Base-by-base conservation (phyloP, 23 tunicate species). In the Halocynthia roretzi region DNA sequence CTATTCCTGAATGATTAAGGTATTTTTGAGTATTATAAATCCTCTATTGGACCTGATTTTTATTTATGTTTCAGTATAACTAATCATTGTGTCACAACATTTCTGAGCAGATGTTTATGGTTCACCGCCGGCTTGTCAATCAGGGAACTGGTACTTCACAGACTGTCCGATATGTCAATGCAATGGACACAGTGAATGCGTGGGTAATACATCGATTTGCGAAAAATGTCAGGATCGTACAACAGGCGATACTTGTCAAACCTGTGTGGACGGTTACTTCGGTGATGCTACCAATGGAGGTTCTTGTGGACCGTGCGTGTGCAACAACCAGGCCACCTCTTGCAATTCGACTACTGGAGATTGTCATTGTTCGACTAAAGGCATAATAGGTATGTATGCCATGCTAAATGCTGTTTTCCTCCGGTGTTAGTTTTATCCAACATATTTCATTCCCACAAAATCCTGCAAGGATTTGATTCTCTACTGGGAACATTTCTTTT, bases 141-240 rank as follows among this genome's bases (percentile, higher is more conserved):
- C 58, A 15, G n/a, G 6, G 5, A 82, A 72, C 12, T 95, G 99
- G 99, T 78, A 64, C 72, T 95, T 90, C 66, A 48, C 78, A 12
- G 18, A 75, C 6, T 85, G 91, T 62, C 95, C 99, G 40, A 31
- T 11, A 5, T 95, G 99, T 76, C 90, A 86, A 56, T 95, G 99
- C 82, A 88, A 90, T 54, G 99, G 99, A 6, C 99, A 95, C 76
- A 88, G 96, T 49, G 57, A 54, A 10, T 95, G 99, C 68, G 82
- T 70, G 54, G 53, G 51, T 5, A 68, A 60, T n/a, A 61, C 61
- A 56, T 57, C 64, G 5, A 64, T 57, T 21, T 95, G 99, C 68
- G 53, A 68, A 50, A 21, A 58, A 20, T 88, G 96, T 58, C 63
- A 53, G 31, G 57, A 82, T 77, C 65, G 84, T 87, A 88, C 99